phyloP scores from a whole-genome alignment of 2,113 vertebrate genomes.

The Chlorodrepanis virens region DNA sequence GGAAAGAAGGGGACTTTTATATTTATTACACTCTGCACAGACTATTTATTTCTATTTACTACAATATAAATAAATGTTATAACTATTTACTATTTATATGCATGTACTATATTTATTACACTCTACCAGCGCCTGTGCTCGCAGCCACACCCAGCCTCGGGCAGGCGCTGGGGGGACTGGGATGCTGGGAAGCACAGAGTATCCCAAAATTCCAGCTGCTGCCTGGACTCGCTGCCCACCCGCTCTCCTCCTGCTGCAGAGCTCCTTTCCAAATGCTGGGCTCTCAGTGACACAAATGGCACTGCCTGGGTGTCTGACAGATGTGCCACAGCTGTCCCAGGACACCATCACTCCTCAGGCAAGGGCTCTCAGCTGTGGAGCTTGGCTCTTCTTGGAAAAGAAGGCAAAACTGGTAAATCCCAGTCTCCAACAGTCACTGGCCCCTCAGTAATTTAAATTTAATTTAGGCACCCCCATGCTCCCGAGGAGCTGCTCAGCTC shows the following conservation, averaged over 20 bases:
- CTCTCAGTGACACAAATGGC: rapidly evolving
- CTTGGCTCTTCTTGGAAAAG: background rate
- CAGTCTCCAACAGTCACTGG: background rate
- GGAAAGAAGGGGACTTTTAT: rapidly evolving
- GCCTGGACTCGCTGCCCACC: background rate
- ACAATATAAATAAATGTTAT: too few relatives aligned
- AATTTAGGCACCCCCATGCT: background rate
- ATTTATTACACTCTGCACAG: background rate
- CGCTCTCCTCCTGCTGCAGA: background rate
- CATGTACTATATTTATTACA: background rate
- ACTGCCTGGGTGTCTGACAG: rapidly evolving
- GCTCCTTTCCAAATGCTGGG: rapidly evolving
- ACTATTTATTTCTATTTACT: too few relatives aligned
- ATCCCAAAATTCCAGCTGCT: background rate
- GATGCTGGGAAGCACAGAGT: background rate
- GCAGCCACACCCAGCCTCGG: background rate
- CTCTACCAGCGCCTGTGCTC: background rate
- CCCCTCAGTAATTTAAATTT: background rate
- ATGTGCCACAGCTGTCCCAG: rapidly evolving
- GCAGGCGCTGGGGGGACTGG: background rate
- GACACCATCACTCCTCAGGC: background rate
- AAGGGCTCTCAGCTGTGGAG: background rate
- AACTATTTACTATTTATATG: too few relatives aligned
- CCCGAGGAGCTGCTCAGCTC: background rate
- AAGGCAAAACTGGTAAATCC: background rate